Percentiles rank a stretch among this genome's conserved stretches.
Evolutionary conservation across 1,140 invertebrate genomes (phyloP).

Genomic region (Tetragnatha versicolor): DNA sequence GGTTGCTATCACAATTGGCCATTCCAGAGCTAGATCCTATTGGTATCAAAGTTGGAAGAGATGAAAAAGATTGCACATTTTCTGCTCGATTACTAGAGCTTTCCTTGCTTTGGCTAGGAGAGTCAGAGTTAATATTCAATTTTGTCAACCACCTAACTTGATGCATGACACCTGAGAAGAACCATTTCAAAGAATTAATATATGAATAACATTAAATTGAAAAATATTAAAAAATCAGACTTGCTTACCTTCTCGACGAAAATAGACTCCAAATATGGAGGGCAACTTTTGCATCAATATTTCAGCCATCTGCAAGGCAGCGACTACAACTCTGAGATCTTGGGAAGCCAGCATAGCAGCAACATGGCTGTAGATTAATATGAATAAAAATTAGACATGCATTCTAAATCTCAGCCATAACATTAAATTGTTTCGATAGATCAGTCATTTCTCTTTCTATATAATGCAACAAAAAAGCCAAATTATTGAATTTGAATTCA

Average conservation of each 20-base stretch:
- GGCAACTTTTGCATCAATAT: constrained; percentile 95
- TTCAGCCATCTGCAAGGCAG: constrained; percentile 95
- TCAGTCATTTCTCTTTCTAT: too few species aligned
- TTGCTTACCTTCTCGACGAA: constrained; percentile 79
- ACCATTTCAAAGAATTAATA: not conserved
- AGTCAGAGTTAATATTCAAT: constrained; percentile 64
- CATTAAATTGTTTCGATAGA: too few species aligned
- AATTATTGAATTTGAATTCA: too few species aligned
- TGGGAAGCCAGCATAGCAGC: constrained; percentile 97
- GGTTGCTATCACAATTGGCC: constrained; percentile 37
- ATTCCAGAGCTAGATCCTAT: not conserved
- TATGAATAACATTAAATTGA: not conserved
- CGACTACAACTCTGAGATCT: constrained; percentile 94
- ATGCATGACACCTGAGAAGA: constrained; percentile 78
- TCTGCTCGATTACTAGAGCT: constrained; percentile 3
- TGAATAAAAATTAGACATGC: too few species aligned
- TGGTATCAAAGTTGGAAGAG: constrained; percentile 37
- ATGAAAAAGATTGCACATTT: constrained; percentile 33
- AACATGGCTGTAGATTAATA: constrained; percentile 89
- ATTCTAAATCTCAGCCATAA: too few species aligned
- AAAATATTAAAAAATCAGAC: not conserved
- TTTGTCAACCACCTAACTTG: constrained; percentile 83
- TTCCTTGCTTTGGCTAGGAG: constrained; percentile 21
- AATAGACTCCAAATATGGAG: constrained; percentile 92
- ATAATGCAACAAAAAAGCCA: too few species aligned